phyloP scores from a whole-genome alignment of 2,888 invertebrate genomes.

The Brachypterus glaber region DNA sequence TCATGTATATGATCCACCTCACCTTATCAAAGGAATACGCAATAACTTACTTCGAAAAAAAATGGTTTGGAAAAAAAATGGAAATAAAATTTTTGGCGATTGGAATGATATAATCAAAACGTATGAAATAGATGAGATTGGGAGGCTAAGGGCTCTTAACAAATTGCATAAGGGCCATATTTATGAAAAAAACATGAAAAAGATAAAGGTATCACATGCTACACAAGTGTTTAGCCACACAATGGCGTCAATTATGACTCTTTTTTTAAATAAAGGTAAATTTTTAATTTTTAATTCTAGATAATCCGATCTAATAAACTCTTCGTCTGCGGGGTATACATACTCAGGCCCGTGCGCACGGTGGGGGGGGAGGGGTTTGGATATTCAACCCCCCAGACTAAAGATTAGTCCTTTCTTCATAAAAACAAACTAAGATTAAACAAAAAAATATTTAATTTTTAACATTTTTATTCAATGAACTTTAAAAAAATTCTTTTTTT shows the following conservation, averaged over 20 bases:
- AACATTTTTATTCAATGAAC: no score
- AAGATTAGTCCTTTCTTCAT: no score
- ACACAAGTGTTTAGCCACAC: conserved; percentile 13
- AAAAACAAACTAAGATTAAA: no score
- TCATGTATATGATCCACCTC: conserved; percentile 8
- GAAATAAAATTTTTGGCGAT: neutral
- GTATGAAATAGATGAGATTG: conserved; percentile 7
- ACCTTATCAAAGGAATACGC: no score
- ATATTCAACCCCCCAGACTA: no score
- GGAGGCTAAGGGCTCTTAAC: neutral
- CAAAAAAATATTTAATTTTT: no score
- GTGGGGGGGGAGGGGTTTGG: no score
- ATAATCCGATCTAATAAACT: no score
- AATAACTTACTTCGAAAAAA: conserved; percentile 6
- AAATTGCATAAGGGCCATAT: conserved; percentile 5
- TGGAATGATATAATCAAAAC: conserved; percentile 4
- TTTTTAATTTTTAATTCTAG: no score
- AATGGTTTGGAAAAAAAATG: conserved; percentile 6
- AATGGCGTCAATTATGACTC: conserved; percentile 7
- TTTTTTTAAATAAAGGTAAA: conserved; percentile 6
- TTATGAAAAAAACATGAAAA: conserved; percentile 9
- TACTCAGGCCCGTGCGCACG: no score
- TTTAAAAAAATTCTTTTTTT: no score
- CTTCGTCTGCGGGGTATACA: no score
- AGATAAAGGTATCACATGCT: conserved; percentile 13